Conservation (phyloP, 2,113 vertebrate genomes). For the Carassius auratus region DNA sequence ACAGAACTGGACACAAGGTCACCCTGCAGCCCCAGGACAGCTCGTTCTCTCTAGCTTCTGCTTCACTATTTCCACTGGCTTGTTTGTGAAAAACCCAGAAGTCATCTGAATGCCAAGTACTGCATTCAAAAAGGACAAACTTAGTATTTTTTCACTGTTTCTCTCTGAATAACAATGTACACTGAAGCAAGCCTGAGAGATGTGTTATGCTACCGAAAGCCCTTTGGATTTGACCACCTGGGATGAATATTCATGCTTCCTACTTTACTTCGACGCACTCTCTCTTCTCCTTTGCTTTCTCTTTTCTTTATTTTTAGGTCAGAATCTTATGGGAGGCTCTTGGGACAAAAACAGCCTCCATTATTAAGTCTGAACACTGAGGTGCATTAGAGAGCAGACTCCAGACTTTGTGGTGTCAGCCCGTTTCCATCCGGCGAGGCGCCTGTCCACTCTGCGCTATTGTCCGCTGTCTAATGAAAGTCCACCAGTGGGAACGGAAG, state of each 20-base stretch:
- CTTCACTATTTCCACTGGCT: too few relatives aligned
- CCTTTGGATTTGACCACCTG: slow-evolving; percentile 33
- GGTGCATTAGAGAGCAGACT: slow-evolving; percentile 25
- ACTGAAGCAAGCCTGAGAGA: slow-evolving; percentile 14
- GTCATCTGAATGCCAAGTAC: slow-evolving; percentile 42
- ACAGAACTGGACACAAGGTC: slow-evolving; percentile 13
- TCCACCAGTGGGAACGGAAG: slow-evolving; percentile 13
- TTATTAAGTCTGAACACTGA: slow-evolving; percentile 28
- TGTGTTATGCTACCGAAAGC: slow-evolving; percentile 39
- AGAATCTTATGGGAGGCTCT: neutral
- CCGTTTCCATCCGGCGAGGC: slow-evolving; percentile 17
- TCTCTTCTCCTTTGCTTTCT: neutral
- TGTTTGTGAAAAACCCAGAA: slow-evolving; percentile 32
- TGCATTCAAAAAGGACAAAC: slow-evolving; percentile 30
- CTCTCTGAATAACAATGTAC: slow-evolving; percentile 36
- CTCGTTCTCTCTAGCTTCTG: neutral
- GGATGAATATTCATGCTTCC: slow-evolving; percentile 41
- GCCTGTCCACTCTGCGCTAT: neutral
- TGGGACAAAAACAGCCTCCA: neutral
- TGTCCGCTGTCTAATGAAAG: slow-evolving; percentile 42
- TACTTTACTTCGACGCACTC: neutral
- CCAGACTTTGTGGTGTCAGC: slow-evolving; percentile 32
- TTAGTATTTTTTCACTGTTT: neutral
- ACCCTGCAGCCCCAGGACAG: slow-evolving; percentile 10
- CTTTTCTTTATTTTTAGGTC: neutral